Base-by-base conservation (phyloP, 2,797 vertebrate species). In the Gambelia wislizenii region DNA sequence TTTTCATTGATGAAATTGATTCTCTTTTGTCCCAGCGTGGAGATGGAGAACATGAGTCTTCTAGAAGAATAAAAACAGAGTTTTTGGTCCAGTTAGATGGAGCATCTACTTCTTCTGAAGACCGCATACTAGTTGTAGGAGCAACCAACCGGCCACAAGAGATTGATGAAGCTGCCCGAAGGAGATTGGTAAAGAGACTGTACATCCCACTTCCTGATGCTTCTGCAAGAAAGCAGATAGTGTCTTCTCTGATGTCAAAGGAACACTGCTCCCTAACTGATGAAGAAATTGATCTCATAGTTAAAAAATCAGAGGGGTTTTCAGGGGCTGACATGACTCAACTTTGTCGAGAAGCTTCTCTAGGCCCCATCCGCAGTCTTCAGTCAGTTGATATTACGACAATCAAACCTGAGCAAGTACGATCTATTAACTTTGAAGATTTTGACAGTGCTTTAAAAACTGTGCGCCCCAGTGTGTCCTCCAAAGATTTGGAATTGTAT, bases 1-100 rank as follows among this genome's bases (percentile, higher is more conserved):
- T 99, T 89, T 99, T 99, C 93, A 99, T 99, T 0, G 99, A 99
- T 47, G 99, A 99, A 94, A 99, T 99, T 0, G 99, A 99, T 94
- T 99, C 99, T 2, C 95, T 99, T 1, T 91, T 99, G 94, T 99
- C 99, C 47, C 99, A 99, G 93, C 97, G 98, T 8, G 99, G 97
- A 2, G 99, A 99, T 20, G 98, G 99, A 6, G 99, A 99, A 93
- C 99, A 99, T 0, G 99, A 99, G 89, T 99, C 99, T 0, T 99
- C 99, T 0, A 97, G 99, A 49, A 97, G 99, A 89, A 99, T 99
- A 93, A 99, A 99, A 96, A 99, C 99, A 0, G 99, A 99, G 94
- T 99, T 99, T 96, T 95, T 99, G 90, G 98, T 99, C 25, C 99
- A 99, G 96, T 96, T 99, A 85, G 99, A 99, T 27, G 99, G 99